Conservation (phyloP, 2,113 vertebrate genomes). For the Osmerus mordax region DNA sequence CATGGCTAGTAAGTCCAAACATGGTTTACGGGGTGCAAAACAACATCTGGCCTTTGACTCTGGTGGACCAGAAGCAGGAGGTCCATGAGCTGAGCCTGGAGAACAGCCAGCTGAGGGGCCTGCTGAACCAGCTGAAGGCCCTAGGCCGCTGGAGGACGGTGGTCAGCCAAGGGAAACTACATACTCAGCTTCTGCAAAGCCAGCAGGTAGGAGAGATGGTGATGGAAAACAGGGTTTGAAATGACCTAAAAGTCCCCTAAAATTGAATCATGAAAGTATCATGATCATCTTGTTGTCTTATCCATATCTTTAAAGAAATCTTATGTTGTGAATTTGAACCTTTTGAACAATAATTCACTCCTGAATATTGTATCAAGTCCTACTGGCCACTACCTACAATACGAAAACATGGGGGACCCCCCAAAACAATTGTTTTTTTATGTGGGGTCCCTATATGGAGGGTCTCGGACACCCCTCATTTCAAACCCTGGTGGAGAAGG, state of each 20-base stretch:
- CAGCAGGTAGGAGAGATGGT: slow-evolving; percentile 62
- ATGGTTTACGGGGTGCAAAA: too few relatives aligned
- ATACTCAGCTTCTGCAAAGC: slow-evolving; percentile 55
- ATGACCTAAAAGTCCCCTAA: not conserved
- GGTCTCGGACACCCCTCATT: too few relatives aligned
- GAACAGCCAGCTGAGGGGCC: slow-evolving; percentile 50
- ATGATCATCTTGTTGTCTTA: not conserved
- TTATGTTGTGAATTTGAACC: not conserved
- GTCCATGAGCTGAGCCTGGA: slow-evolving; percentile 59
- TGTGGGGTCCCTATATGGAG: too few relatives aligned
- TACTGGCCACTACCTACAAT: too few relatives aligned
- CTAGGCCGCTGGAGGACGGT: slow-evolving; percentile 67
- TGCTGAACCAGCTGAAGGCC: slow-evolving; percentile 65
- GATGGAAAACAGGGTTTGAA: not conserved
- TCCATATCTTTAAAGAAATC: too few relatives aligned
- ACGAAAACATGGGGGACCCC: too few relatives aligned
- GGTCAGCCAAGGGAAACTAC: slow-evolving; percentile 55
- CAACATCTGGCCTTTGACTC: not conserved
- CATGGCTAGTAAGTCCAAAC: too few relatives aligned
- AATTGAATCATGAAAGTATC: not conserved
- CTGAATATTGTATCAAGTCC: too few relatives aligned
- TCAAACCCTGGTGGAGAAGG: too few relatives aligned
- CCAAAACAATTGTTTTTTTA: too few relatives aligned
- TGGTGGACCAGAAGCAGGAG: slow-evolving; percentile 59
- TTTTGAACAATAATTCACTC: too few relatives aligned